Conservation (phyloP, 2,888 invertebrate species). For the Theretra japonica region DNA sequence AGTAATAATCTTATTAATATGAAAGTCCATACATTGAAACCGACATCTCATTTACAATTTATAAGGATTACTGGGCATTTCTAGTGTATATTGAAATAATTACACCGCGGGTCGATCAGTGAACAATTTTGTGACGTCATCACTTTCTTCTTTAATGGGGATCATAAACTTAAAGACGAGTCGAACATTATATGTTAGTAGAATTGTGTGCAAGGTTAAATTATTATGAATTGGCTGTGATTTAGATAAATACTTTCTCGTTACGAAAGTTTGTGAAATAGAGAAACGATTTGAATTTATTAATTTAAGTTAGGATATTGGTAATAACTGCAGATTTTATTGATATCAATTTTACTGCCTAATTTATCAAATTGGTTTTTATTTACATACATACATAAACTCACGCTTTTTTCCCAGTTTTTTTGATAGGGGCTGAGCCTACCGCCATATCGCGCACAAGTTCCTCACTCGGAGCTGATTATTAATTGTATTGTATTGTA, state of each 20-base stretch:
- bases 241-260: not conserved
- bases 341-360: not conserved
- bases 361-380: no score
- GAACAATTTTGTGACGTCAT: constrained; percentile 1
- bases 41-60: constrained; percentile 12
- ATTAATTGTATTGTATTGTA: no score
- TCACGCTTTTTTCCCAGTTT: no score
- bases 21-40: constrained; percentile 8
- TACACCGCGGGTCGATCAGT: not conserved
- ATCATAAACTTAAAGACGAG: not conserved
- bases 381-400: no score
- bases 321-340: not conserved
- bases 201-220: not conserved
- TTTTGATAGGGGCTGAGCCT: no score
- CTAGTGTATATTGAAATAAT: constrained; percentile 18
- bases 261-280: not conserved
- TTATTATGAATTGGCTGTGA: not conserved
- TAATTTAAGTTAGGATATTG: not conserved
- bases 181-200: not conserved
- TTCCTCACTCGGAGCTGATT: no score
- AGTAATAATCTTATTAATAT: not conserved
- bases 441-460: no score
- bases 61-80: constrained; percentile 11
- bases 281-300: not conserved
- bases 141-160: not conserved